Evolutionary conservation across 37 sponge, comb jelly and placozoan genomes (phyloP).

Genomic region (Ephydatia muelleri): DNA sequence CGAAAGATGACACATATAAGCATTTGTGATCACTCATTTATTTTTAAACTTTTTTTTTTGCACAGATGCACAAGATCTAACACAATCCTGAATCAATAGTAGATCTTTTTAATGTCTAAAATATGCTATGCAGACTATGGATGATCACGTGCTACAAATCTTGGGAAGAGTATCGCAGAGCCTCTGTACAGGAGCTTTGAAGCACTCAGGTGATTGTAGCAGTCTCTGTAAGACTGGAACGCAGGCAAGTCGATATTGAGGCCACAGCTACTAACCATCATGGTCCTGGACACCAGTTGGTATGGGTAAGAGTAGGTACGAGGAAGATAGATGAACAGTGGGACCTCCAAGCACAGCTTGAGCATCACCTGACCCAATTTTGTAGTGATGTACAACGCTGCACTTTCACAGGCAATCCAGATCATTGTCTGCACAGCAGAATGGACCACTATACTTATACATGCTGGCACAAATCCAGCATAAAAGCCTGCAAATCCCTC

Average conservation of each 20-base stretch:
- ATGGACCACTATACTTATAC: slow-evolving; percentile 12
- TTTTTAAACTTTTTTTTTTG: not conserved
- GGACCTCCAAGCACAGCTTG: not conserved
- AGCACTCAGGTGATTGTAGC: slow-evolving; percentile 32
- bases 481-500: slow-evolving; percentile 64
- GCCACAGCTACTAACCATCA: slow-evolving; percentile 41
- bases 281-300: slow-evolving; percentile 30
- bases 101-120: not conserved
- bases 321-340: slow-evolving; percentile 37
- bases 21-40: not conserved
- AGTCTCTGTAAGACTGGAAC: slow-evolving; percentile 27
- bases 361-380: slow-evolving; percentile 20
- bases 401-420: slow-evolving; percentile 24
- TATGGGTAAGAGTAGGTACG: slow-evolving; percentile 51
- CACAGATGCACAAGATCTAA: not conserved
- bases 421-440: slow-evolving; percentile 18
- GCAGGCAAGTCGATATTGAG: slow-evolving; percentile 1
- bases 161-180: slow-evolving; percentile 26
- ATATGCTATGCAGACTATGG: not conserved
- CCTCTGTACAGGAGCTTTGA: slow-evolving; percentile 31
- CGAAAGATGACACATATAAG: not conserved
- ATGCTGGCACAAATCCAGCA: slow-evolving; percentile 46
- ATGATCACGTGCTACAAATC: slow-evolving; percentile 33
- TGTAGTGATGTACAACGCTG: not conserved
- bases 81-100: too few species aligned